Conservation (phyloP, 2,888 invertebrate species). For the Trichopria drosophilae region DNA sequence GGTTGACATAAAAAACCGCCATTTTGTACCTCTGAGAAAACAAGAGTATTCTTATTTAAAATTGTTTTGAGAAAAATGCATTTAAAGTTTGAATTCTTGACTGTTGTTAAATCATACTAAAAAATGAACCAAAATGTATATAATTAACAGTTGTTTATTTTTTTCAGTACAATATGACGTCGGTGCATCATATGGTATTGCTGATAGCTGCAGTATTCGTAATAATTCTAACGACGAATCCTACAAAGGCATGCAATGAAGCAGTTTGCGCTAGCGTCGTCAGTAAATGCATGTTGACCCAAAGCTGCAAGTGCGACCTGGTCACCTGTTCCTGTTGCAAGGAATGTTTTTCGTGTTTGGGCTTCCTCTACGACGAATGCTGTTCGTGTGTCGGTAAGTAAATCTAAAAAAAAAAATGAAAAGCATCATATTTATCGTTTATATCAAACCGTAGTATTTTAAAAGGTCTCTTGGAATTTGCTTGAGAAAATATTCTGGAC, state of each 20-base stretch:
- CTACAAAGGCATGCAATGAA: slow-evolving; percentile 74
- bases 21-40: no score
- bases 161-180: slow-evolving; percentile 46
- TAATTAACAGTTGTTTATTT: no score
- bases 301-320: slow-evolving; percentile 93
- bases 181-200: slow-evolving; percentile 37
- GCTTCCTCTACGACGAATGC: slow-evolving; percentile 87
- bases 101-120: no score
- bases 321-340: slow-evolving; percentile 92
- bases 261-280: slow-evolving; percentile 94
- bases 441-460: no score
- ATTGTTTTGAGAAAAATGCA: no score
- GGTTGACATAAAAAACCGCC: no score
- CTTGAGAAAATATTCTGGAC: no score
- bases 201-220: slow-evolving; percentile 37
- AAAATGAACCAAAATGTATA: no score
- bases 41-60: no score
- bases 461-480: no score
- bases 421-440: no score
- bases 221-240: slow-evolving; percentile 37
- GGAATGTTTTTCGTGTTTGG: slow-evolving; percentile 89
- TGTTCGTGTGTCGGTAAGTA: slow-evolving; percentile 95
- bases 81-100: no score
- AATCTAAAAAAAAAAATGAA: not conserved
- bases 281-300: slow-evolving; percentile 94